phyloP scores from a whole-genome alignment of 2,113 vertebrate genomes.

The Erinaceus europaeus region DNA sequence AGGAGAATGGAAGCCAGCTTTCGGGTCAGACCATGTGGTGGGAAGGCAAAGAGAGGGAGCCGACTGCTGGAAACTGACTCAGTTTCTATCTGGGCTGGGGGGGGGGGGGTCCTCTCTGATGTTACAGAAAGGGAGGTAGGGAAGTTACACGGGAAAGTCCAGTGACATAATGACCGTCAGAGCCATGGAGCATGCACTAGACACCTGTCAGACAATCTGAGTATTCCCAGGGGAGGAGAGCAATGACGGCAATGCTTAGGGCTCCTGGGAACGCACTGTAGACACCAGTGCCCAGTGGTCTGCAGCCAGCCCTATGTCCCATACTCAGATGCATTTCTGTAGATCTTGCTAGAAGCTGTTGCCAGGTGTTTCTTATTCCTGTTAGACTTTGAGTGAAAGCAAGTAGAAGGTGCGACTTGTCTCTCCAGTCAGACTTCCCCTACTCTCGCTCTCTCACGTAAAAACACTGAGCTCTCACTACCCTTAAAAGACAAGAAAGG shows the following conservation, averaged over 20 bases:
- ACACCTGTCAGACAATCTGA: neutral
- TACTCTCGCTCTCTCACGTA: too few species aligned
- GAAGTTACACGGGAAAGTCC: neutral
- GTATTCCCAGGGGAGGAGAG: neutral
- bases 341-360: too few species aligned
- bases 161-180: neutral
- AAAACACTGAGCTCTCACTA: too few species aligned
- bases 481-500: too few species aligned
- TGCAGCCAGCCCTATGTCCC: too few species aligned
- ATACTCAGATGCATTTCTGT: too few species aligned
- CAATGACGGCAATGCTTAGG: too few species aligned
- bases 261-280: too few species aligned
- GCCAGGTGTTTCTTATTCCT: neutral
- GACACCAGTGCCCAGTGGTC: too few species aligned
- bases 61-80: neutral
- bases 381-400: neutral
- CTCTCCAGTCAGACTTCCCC: neutral
- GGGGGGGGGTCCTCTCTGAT: neutral
- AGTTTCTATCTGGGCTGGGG: too few species aligned
- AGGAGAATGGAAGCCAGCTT: neutral
- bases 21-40: neutral
- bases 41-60: neutral
- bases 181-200: too few species aligned
- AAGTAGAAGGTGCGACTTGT: fast-evolving
- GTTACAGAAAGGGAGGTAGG: too few species aligned